These are phyloP conservation scores for Chaenodraco wilsoni DNA, from an alignment of 2,797 vertebrate genomes.

Conservation along the genomic window DNA sequence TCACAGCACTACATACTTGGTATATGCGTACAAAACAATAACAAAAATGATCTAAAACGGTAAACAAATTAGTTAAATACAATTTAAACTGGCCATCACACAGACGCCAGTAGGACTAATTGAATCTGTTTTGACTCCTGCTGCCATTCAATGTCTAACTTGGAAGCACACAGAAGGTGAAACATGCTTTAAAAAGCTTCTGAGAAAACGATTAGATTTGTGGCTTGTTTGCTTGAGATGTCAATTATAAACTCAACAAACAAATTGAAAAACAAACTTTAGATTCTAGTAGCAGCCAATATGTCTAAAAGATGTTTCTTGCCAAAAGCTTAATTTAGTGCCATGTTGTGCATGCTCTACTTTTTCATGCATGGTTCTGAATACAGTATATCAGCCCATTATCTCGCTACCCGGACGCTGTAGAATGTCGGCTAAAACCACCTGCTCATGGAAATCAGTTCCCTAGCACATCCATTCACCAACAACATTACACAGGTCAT, in stretches of 20 bases:
- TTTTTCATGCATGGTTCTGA: not conserved
- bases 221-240: not conserved
- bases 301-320: not conserved
- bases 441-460: too few species aligned
- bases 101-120: not conserved
- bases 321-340: not conserved
- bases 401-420: too few species aligned
- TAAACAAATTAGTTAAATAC: too few species aligned
- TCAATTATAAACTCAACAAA: not conserved
- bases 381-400: too few species aligned
- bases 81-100: not conserved
- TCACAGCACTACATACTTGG: too few species aligned
- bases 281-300: not conserved
- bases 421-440: too few species aligned
- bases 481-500: too few species aligned
- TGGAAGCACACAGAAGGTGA: constrained; percentile 9
- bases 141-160: constrained; percentile 18
- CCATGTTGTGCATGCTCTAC: not conserved
- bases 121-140: constrained; percentile 15
- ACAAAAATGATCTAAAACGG: too few species aligned
- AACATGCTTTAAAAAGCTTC: constrained; percentile 11
- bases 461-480: too few species aligned
- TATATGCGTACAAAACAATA: too few species aligned
- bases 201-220: constrained; percentile 1
- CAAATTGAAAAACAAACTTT: not conserved